A percentile compares a stretch with the other conserved stretches of the same genome.
Conservation (phyloP, 1,140 invertebrate species). For the Melitaea cinxia region DNA sequence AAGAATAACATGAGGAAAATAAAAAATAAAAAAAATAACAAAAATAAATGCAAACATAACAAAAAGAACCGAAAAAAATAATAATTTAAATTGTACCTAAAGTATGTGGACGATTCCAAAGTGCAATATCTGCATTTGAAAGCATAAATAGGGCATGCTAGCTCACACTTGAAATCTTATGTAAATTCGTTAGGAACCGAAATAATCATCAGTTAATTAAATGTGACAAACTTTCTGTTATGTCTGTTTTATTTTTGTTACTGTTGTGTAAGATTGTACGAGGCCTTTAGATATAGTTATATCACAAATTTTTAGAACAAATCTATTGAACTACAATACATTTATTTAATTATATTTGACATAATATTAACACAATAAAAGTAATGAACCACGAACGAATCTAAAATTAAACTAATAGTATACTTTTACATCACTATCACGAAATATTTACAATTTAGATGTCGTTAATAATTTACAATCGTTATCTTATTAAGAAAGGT, state of each 20-base stretch:
- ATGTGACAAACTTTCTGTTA: slow-evolving; percentile 66
- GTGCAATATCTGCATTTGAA: slow-evolving; percentile 67
- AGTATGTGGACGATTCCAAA: slow-evolving; percentile 35
- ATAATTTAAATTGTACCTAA: slow-evolving; percentile 60
- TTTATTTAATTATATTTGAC: slow-evolving; percentile 69
- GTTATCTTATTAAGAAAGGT: too few species aligned
- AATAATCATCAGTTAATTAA: slow-evolving; percentile 69
- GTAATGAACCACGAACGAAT: too few species aligned
- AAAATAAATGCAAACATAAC: slow-evolving; percentile 81
- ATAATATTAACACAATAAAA: slow-evolving; percentile 54
- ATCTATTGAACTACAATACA: slow-evolving; percentile 78
- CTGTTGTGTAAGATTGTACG: slow-evolving; percentile 56
- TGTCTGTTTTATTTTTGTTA: slow-evolving; percentile 77
- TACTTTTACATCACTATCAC: slow-evolving; percentile 73
- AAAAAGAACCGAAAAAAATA: slow-evolving; percentile 63
- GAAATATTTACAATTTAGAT: slow-evolving; percentile 79
- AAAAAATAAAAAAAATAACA: slow-evolving; percentile 74
- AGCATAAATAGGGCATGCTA: too few species aligned
- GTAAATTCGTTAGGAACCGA: slow-evolving; percentile 68
- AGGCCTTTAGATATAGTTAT: slow-evolving; percentile 75
- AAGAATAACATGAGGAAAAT: slow-evolving; percentile 62
- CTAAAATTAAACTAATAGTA: slow-evolving; percentile 73
- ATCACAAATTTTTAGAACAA: slow-evolving; percentile 80
- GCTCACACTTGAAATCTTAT: too few species aligned
- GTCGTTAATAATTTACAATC: slow-evolving; percentile 78